Evolutionary conservation across 2,888 invertebrate species (phyloP).

Genomic region (Sinodicranocentrus sp.): DNA sequence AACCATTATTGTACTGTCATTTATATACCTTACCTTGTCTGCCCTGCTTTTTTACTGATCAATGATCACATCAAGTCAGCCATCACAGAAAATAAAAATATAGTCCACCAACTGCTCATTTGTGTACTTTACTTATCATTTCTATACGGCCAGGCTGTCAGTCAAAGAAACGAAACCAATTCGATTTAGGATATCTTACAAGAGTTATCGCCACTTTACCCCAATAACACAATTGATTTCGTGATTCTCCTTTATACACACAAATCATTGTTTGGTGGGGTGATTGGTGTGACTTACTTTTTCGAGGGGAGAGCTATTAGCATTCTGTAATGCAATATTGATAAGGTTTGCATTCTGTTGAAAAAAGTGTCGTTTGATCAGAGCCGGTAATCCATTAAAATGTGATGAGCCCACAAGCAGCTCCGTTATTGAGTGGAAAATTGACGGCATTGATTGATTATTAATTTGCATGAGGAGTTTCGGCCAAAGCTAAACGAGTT

Average conservation of each 20-base stretch:
- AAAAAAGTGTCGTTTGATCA: conserved; percentile 11
- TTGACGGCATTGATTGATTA: conserved; percentile 62
- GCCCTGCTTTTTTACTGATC: no score
- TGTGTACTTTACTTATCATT: conserved; percentile 4
- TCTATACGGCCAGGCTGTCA: neutral
- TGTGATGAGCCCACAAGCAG: neutral
- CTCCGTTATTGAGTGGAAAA: conserved; percentile 1
- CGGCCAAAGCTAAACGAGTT: no score
- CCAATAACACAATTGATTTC: conserved; percentile 58
- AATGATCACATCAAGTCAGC: no score
- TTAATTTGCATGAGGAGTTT: conserved; percentile 53
- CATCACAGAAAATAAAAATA: conserved; percentile 8
- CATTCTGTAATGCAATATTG: conserved; percentile 26
- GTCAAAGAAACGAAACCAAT: neutral
- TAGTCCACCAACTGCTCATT: neutral
- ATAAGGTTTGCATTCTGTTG: conserved; percentile 6
- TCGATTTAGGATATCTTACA: conserved; percentile 1
- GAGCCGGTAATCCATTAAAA: conserved; percentile 18
- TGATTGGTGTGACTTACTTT: conserved; percentile 28
- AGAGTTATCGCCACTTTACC: conserved; percentile 33
- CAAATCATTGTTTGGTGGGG: no score
- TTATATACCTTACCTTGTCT: no score
- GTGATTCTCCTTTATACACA: neutral
- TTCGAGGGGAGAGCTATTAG: conserved; percentile 34
- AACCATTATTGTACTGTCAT: no score